Evolutionary conservation across 2,797 vertebrate genomes (phyloP), one percentile per base, ranked within the genome.

Genomic region (Halcyon smyrnensis): DNA sequence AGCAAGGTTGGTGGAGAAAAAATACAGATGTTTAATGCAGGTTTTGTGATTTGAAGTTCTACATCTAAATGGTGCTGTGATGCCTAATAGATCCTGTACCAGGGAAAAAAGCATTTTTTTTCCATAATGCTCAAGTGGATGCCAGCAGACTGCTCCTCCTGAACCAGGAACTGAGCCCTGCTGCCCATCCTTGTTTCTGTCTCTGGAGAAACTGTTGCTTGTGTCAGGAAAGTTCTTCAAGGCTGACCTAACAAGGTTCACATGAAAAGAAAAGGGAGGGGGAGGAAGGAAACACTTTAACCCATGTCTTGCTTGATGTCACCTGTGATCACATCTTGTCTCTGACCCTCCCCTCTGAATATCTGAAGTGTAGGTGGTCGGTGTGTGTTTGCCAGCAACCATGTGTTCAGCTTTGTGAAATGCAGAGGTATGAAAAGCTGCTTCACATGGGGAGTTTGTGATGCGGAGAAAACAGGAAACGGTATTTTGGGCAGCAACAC

Each of bases 401-500:
- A 4, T 24, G 36, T 6, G 32, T 11, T 89, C 64, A 46, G 62
- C 32, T 78, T 19, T 64, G 86, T 48, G 78, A 75, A 76, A 50
- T 3, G 53, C 39, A 43, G 2, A 46, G 63, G 30, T 59, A 37
- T 11, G 51, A 84, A 79, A 45, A 37, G 48, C 57, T 62, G 65
- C 63, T 88, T n/a, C 20, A n/a, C 8, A 4, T 2, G 32, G 54
- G 60, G 43, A 41, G 36, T 11, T 13, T 51, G 79, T 56, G 69
- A 57, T 41, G 73, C 81, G 56, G 43, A 83, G 36, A 62, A 91
- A 93, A 87, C 59, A 93, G 78, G 89, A 90, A 83, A 77, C 48
- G 6, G 5, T 70, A 63, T 73, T 82, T 93, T 14, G 50, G 88
- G 73, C 67, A 59, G 34, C 37, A 25, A 23, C 59, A n/a, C 12